Conservation (phyloP, 1,140 invertebrate species). For the Meloidogyne hapla region DNA sequence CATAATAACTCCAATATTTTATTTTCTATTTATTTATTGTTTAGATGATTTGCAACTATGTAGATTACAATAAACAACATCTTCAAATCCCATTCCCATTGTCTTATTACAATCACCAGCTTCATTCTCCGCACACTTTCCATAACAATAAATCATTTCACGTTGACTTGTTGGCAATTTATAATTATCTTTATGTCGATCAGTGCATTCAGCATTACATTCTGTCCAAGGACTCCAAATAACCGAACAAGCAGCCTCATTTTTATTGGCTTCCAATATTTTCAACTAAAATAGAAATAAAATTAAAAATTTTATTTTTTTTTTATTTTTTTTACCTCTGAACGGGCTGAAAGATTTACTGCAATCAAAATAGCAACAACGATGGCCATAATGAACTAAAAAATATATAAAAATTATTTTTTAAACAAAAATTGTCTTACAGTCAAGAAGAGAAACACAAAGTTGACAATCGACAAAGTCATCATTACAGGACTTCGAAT, state of each 20-base stretch:
- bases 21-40: background rate
- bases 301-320: too few species aligned
- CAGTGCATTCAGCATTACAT: background rate
- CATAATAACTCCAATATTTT: background rate
- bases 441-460: background rate
- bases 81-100: background rate
- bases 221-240: background rate
- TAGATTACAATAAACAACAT: background rate
- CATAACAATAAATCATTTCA: background rate
- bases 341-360: background rate
- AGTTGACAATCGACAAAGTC: background rate
- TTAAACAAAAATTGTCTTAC: background rate
- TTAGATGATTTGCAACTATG: background rate
- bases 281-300: background rate
- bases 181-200: background rate
- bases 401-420: background rate
- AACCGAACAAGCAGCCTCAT: background rate
- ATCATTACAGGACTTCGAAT: background rate
- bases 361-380: background rate
- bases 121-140: background rate
- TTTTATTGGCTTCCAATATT: background rate
- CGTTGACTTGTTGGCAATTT: background rate
- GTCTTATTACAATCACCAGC: background rate
- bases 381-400: background rate
- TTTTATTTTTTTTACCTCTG: background rate